Percentiles rank a stretch among this genome's conserved stretches.
These are phyloP conservation scores for Microcaecilia unicolor DNA, from an alignment of 2,797 vertebrate genomes.

Conservation along the genomic window DNA sequence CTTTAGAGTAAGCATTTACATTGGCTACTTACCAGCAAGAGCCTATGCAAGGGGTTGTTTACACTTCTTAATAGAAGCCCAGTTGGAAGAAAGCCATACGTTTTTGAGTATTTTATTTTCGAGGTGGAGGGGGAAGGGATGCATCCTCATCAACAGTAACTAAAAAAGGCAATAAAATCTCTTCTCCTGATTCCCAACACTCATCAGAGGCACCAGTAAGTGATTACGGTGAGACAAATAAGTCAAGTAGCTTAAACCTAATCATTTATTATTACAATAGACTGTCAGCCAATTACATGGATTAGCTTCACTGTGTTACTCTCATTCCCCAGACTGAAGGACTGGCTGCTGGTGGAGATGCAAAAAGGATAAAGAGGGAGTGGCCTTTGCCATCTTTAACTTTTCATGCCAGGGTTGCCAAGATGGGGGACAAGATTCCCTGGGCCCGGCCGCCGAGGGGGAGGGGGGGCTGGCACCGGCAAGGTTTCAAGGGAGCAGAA, in stretches of 20 bases:
- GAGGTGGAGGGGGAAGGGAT: slow-evolving; percentile 1
- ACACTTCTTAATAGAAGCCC: slow-evolving; percentile 28
- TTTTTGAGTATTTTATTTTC: slow-evolving; percentile 28
- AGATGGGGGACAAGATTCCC: too few species aligned
- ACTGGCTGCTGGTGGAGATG: rapidly evolving
- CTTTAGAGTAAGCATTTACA: slow-evolving; percentile 78
- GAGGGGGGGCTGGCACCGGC: too few species aligned
- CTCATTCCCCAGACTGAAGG: neutral
- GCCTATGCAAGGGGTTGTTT: slow-evolving; percentile 69
- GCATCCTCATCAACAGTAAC: neutral
- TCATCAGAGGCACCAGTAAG: neutral
- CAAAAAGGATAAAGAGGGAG: too few species aligned
- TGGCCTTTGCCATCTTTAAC: too few species aligned
- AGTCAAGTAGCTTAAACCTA: neutral
- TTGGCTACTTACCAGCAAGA: slow-evolving; percentile 72
- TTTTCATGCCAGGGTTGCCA: too few species aligned
- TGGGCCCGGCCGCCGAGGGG: too few species aligned
- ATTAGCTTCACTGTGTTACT: neutral
- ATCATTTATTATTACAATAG: slow-evolving; percentile 9
- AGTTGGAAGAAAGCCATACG: slow-evolving; percentile 26
- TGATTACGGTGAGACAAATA: neutral
- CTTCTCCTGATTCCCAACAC: neutral
- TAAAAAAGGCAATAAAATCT: slow-evolving; percentile 10
- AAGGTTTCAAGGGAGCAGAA: too few species aligned
- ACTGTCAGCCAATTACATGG: neutral